Percentiles rank a stretch among this genome's conserved stretches.
These are phyloP conservation scores for Camelus bactrianus DNA, from an alignment of 2,113 vertebrate species.

Conservation along the genomic window DNA sequence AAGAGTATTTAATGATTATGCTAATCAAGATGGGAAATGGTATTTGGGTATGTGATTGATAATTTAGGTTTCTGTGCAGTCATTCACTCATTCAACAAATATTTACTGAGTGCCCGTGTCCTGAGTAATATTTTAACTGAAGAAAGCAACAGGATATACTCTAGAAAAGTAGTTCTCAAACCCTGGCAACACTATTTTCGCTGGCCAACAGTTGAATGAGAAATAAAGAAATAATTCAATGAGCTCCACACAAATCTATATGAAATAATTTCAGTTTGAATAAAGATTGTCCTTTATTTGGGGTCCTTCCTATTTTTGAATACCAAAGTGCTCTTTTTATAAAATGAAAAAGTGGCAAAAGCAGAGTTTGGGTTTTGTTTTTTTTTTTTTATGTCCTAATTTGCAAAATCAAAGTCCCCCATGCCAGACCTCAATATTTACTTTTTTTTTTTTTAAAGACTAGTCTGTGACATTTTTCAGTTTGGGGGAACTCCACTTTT, in stretches of 20 bases:
- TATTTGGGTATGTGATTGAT: not conserved
- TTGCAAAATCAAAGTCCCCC: constrained; percentile 1
- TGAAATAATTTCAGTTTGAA: not conserved
- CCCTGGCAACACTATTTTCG: not conserved
- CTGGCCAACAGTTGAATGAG: not conserved
- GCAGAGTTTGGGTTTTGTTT: not conserved
- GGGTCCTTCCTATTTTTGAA: not conserved
- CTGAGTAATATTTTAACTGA: not conserved
- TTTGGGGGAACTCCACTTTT: not conserved
- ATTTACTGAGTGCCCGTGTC: not conserved
- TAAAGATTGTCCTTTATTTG: not conserved
- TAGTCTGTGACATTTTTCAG: not conserved
- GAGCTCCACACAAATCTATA: no score
- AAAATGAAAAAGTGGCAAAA: not conserved
- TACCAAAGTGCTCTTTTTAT: not conserved
- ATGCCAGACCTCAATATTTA: not conserved
- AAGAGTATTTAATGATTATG: not conserved
- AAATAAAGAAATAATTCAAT: not conserved
- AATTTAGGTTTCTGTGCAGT: not conserved
- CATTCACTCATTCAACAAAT: not conserved
- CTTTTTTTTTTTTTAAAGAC: not conserved
- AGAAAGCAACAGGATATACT: not conserved
- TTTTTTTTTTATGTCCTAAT: not conserved
- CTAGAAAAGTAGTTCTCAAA: not conserved
- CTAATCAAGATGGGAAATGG: not conserved